Percentiles rank a stretch among this genome's conserved stretches.
phyloP scores from a whole-genome alignment of 2,113 vertebrate species.

The Herpetotheres cachinnans region DNA sequence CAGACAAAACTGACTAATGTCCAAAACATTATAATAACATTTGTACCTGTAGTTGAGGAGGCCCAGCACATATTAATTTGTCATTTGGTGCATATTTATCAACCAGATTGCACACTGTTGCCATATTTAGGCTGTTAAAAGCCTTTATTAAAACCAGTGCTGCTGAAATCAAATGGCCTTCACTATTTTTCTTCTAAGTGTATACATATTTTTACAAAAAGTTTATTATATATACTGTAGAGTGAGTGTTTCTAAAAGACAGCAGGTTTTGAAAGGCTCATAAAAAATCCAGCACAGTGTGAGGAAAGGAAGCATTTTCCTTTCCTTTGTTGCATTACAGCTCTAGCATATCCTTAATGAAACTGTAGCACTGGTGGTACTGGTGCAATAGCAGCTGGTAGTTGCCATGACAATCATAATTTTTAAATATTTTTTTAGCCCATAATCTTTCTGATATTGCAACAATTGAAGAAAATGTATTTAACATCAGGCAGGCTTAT shows the following conservation, averaged over 20 bases:
- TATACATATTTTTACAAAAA: background rate
- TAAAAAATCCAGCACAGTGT: background rate
- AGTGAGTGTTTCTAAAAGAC: slow-evolving; percentile 14
- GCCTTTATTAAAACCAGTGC: slow-evolving; percentile 56
- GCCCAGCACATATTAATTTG: slow-evolving; percentile 71
- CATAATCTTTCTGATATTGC: background rate
- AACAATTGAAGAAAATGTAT: background rate
- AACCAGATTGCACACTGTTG: slow-evolving; percentile 62
- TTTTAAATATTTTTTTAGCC: background rate
- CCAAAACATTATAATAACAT: slow-evolving; percentile 69
- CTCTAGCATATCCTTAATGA: background rate
- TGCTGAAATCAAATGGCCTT: slow-evolving; percentile 45
- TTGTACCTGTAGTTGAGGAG: slow-evolving; percentile 63
- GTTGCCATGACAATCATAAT: slow-evolving; percentile 48
- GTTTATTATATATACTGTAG: background rate
- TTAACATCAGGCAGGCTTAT: background rate
- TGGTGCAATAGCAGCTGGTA: background rate
- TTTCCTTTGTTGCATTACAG: background rate
- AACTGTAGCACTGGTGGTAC: background rate
- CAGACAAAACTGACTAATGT: slow-evolving; percentile 53
- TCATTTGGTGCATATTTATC: slow-evolving; percentile 72
- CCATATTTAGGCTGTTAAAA: slow-evolving; percentile 57
- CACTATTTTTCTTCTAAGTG: background rate
- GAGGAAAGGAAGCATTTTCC: background rate
- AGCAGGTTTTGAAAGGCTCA: background rate